Conservation (phyloP, 2,888 invertebrate genomes). For the Myopa tessellatipennis region DNA sequence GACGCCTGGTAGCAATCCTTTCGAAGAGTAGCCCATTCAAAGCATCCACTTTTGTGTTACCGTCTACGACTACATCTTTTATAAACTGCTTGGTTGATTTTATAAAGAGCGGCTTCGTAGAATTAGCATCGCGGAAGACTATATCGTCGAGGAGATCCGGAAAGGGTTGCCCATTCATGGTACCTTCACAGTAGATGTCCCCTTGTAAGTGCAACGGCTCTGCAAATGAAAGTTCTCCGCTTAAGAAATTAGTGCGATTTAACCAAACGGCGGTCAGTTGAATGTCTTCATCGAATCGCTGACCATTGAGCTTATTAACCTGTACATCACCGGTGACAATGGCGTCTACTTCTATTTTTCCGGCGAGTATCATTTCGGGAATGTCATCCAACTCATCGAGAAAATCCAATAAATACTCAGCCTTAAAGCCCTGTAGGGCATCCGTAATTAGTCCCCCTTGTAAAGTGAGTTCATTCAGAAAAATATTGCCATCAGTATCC, state of each 20-base stretch:
- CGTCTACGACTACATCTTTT: slow-evolving; percentile 55
- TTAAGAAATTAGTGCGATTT: slow-evolving; percentile 64
- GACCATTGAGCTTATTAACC: slow-evolving; percentile 54
- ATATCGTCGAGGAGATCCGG: slow-evolving; percentile 65
- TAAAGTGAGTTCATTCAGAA: slow-evolving; percentile 59
- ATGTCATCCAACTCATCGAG: slow-evolving; percentile 58
- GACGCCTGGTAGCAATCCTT: slow-evolving; percentile 65
- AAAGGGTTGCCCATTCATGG: slow-evolving; percentile 64
- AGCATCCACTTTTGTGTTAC: slow-evolving; percentile 59
- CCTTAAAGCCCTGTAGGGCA: slow-evolving; percentile 64
- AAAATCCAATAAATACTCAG: slow-evolving; percentile 58
- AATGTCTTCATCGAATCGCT: slow-evolving; percentile 57
- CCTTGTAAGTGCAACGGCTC: slow-evolving; percentile 53
- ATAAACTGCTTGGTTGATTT: slow-evolving; percentile 56
- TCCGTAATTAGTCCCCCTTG: slow-evolving; percentile 59
- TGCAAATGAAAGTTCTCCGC: slow-evolving; percentile 57
- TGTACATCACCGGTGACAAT: slow-evolving; percentile 59
- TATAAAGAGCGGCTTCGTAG: slow-evolving; percentile 52
- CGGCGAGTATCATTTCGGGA: slow-evolving; percentile 62
- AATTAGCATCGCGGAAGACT: slow-evolving; percentile 56
- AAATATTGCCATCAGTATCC: slow-evolving; percentile 50
- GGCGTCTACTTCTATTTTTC: slow-evolving; percentile 68
- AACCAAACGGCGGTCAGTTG: slow-evolving; percentile 66
- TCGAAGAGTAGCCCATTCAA: slow-evolving; percentile 66
- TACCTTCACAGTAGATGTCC: slow-evolving; percentile 57